phyloP scores from a whole-genome alignment of 2,888 invertebrate species.

The Blastobasis lacticolella region DNA sequence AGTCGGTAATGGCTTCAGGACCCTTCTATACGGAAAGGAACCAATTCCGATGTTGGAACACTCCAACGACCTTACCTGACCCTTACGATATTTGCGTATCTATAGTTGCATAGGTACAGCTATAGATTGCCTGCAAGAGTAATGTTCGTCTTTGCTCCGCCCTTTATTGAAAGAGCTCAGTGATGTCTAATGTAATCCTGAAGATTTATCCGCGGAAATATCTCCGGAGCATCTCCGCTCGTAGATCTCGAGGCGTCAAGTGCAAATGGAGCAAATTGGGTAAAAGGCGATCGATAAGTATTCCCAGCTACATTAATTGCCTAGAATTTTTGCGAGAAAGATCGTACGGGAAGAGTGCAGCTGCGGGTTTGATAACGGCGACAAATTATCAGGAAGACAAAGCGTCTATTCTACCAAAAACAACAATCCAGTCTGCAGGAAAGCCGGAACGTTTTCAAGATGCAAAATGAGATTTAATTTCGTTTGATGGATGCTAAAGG shows the following conservation, averaged over 20 bases:
- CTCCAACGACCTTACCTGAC: slow-evolving; percentile 9
- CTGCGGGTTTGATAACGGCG: no score
- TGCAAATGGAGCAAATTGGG: slow-evolving; percentile 17
- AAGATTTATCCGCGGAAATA: slow-evolving; percentile 26
- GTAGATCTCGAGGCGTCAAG: slow-evolving; percentile 14
- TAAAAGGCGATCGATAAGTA: background rate
- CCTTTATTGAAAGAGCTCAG: slow-evolving; percentile 33
- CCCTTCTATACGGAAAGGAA: background rate
- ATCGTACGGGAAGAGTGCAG: no score
- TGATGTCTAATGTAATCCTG: slow-evolving; percentile 22
- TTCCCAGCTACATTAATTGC: no score
- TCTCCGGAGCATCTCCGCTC: slow-evolving; percentile 6
- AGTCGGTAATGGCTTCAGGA: no score
- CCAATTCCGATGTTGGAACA: slow-evolving; percentile 11
- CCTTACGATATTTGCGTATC: no score
- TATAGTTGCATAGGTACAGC: slow-evolving; percentile 2
- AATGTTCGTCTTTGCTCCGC: slow-evolving; percentile 22
- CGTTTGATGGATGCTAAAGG: background rate
- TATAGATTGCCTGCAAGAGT: slow-evolving; percentile 23
- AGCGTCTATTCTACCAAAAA: no score
- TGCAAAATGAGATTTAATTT: background rate
- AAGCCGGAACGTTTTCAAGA: no score
- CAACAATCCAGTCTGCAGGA: no score
- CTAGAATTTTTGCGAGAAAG: no score
- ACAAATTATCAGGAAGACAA: no score